Percentiles rank a stretch among this genome's conserved stretches.
These are phyloP conservation scores for Theristus sp. DNA, from an alignment of 2,888 invertebrate genomes.

Conservation along the genomic window DNA sequence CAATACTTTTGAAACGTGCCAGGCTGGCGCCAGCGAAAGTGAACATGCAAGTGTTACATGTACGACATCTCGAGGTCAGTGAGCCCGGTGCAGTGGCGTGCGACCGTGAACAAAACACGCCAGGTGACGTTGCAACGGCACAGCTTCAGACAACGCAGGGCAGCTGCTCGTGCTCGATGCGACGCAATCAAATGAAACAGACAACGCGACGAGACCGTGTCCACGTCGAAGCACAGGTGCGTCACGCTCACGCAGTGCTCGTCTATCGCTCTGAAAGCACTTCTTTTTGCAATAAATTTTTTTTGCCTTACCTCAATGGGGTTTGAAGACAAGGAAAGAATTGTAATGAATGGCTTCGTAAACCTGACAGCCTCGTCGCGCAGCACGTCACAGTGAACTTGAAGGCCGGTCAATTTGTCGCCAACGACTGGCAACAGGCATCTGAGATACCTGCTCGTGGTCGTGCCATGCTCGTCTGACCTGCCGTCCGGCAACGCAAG, in stretches of 20 bases:
- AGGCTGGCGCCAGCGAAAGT: no score
- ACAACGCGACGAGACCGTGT: neutral
- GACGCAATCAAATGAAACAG: neutral
- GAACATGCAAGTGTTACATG: no score
- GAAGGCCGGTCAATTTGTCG: conserved; percentile 17
- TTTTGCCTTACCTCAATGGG: no score
- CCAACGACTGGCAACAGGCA: conserved; percentile 16
- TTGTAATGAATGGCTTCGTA: no score
- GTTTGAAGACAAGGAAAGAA: no score
- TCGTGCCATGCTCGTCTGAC: neutral
- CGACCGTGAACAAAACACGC: neutral
- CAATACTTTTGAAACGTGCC: no score
- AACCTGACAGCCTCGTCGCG: neutral
- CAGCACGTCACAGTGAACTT: conserved; percentile 8
- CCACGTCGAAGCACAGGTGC: conserved; percentile 8
- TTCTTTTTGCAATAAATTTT: no score
- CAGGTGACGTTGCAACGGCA: neutral
- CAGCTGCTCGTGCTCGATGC: neutral
- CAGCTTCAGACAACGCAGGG: neutral
- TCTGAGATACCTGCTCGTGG: conserved; percentile 12
- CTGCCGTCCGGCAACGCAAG: neutral
- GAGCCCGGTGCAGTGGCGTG: neutral
- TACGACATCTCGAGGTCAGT: conserved; percentile 24
- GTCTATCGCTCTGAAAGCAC: neutral
- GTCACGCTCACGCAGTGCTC: neutral